Conservation (phyloP, 1,140 invertebrate genomes). For the Sycophaga agraensis region DNA sequence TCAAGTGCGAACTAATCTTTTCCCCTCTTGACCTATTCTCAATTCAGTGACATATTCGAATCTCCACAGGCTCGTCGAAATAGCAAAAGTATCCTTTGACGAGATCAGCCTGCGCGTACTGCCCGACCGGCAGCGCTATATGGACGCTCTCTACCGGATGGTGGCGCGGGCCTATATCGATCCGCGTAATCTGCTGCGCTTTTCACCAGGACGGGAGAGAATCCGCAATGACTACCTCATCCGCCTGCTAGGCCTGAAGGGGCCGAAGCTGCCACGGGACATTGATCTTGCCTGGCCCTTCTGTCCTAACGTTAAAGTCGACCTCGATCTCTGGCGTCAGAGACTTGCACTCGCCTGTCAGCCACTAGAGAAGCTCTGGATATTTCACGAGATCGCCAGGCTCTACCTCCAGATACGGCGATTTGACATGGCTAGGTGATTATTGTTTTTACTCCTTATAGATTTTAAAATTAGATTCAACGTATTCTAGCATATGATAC, state of each 20-base stretch:
- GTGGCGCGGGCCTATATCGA: slow-evolving; percentile 42
- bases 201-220: slow-evolving; percentile 24
- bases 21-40: no score
- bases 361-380: slow-evolving; percentile 43
- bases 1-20: slow-evolving; percentile 28
- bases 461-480: no score
- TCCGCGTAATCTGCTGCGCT: slow-evolving; percentile 36
- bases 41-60: not conserved
- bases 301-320: slow-evolving; percentile 20
- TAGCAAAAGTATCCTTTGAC: slow-evolving; percentile 41
- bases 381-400: slow-evolving; percentile 46
- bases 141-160: slow-evolving; percentile 41
- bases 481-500: no score
- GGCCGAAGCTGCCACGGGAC: slow-evolving; percentile 39
- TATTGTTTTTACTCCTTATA: no score
- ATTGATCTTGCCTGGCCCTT: slow-evolving; percentile 43
- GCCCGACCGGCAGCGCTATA: slow-evolving; percentile 37
- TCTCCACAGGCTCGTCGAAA: slow-evolving; percentile 33
- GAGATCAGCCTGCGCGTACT: slow-evolving; percentile 34
- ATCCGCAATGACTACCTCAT: slow-evolving; percentile 34
- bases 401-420: slow-evolving; percentile 37
- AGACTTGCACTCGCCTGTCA: slow-evolving; percentile 40
- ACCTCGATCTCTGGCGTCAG: slow-evolving; percentile 34
- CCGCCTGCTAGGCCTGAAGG: slow-evolving; percentile 40
- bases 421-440: slow-evolving; percentile 39